These are phyloP conservation scores for Trachelus stipa DNA, from an alignment of 2,888 invertebrate species.

Conservation along the genomic window DNA sequence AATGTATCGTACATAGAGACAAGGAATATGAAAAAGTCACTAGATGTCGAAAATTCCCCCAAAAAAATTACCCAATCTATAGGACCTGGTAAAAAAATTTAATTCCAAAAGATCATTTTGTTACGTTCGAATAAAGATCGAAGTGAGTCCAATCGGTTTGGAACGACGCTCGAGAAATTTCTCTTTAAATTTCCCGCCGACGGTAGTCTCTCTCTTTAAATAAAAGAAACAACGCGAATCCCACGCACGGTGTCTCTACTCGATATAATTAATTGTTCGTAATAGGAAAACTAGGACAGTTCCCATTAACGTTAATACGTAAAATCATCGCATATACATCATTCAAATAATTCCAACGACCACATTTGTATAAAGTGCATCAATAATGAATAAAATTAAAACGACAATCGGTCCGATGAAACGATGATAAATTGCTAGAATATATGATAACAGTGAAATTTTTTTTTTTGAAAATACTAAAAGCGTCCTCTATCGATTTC, in stretches of 20 bases:
- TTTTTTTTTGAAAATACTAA: not conserved
- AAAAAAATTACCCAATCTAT: too few species aligned
- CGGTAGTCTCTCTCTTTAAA: not conserved
- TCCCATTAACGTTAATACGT: not conserved
- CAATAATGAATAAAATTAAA: not conserved
- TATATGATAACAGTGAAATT: too few species aligned
- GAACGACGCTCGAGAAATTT: too few species aligned
- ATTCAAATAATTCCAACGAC: not conserved
- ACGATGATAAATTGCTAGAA: not conserved
- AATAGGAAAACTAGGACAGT: not conserved
- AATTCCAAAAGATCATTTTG: too few species aligned
- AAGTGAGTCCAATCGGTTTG: not conserved
- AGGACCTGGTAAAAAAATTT: not conserved
- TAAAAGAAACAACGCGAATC: not conserved
- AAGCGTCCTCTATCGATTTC: not conserved
- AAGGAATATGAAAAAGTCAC: too few species aligned
- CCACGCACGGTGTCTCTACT: not conserved
- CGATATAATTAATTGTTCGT: not conserved
- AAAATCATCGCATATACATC: not conserved
- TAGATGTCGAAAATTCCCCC: too few species aligned
- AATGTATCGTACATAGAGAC: too few species aligned
- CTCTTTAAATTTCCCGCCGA: too few species aligned
- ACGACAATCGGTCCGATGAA: not conserved
- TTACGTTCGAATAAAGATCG: not conserved
- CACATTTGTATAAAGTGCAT: not conserved